Evolutionary conservation across 2,113 vertebrate species (phyloP).

Genomic region (Scophthalmus maximus): DNA sequence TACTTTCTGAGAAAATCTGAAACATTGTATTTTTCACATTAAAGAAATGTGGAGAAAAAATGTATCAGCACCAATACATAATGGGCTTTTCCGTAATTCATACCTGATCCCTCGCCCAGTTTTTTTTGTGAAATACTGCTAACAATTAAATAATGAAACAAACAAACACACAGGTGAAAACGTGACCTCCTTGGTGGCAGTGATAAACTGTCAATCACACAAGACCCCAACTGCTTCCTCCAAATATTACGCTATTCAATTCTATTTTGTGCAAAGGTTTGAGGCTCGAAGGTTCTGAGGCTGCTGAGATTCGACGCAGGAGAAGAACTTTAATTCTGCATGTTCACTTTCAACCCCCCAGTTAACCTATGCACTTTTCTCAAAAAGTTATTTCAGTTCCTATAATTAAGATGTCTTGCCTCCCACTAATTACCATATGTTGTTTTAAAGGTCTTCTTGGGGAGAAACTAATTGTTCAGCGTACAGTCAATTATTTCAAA

Average conservation of each 20-base stretch:
- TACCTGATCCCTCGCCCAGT: too few relatives aligned
- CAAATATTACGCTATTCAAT: neutral
- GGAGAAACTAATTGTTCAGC: slow-evolving; percentile 53
- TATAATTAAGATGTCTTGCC: slow-evolving; percentile 65
- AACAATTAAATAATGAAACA: too few relatives aligned
- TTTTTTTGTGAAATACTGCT: too few relatives aligned
- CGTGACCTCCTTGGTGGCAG: neutral
- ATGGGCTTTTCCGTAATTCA: too few relatives aligned
- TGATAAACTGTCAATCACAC: neutral
- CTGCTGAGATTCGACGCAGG: slow-evolving; percentile 27
- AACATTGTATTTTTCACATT: too few relatives aligned
- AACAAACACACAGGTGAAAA: neutral
- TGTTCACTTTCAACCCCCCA: slow-evolving; percentile 31
- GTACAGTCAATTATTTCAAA: slow-evolving; percentile 61
- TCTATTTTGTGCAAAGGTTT: neutral
- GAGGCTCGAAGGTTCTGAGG: slow-evolving; percentile 3
- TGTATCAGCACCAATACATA: too few relatives aligned
- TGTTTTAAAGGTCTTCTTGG: slow-evolving; percentile 58
- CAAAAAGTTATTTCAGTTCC: slow-evolving; percentile 40
- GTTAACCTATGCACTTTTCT: slow-evolving; percentile 51
- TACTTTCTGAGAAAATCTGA: too few relatives aligned
- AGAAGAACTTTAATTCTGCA: slow-evolving; percentile 28
- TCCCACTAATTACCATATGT: slow-evolving; percentile 61
- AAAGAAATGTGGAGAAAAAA: too few relatives aligned
- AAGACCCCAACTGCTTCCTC: neutral